Evolutionary conservation across 2,888 invertebrate species (phyloP), one percentile per base, ranked within the genome.

Genomic region (Hypena proboscidalis): DNA sequence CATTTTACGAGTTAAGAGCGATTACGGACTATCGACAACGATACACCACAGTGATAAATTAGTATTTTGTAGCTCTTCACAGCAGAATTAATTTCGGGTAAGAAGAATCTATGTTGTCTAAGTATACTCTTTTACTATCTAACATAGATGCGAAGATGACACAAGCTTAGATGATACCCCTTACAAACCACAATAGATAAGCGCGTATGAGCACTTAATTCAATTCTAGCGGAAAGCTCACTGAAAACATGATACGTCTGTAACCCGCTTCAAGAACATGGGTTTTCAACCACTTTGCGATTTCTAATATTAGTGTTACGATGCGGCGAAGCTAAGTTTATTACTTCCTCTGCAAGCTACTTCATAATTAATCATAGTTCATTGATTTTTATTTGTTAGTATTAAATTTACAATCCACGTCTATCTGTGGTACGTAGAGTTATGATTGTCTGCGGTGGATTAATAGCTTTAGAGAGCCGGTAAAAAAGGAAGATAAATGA

Each of bases 221-320:
- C n/a, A n/a, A n/a, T n/a, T n/a, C n/a, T n/a, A n/a, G n/a, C n/a
- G n/a, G n/a, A n/a, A n/a, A n/a, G n/a, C n/a, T n/a, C n/a, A n/a
- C n/a, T n/a, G n/a, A n/a, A n/a, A n/a, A n/a, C n/a, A n/a, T n/a
- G n/a, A n/a, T n/a, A n/a, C n/a, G n/a, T n/a, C n/a, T n/a, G n/a
- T n/a, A 25, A 26, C 19, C 10, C 10, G 23, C 23, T 20, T 22
- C 27, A 33, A 22, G 34, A 39, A 33, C 45, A 58, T 58, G 35
- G 41, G 47, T 27, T 42, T 30, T 40, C 21, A 35, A 26, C 11
- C 17, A 49, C 33, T 69, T 55, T 58, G 58, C 51, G 56, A 50
- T 70, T 54, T 57, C 73, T 72, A 74, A 69, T 70, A 61, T 74
- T 72, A 71, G 64, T 58, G 49, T 49, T 43, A 59, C 45, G 70